A percentile compares a stretch with the other conserved stretches of the same genome.
These are phyloP conservation scores for Alloscopus bannaensis DNA, from an alignment of 2,888 invertebrate genomes.

Conservation along the genomic window DNA sequence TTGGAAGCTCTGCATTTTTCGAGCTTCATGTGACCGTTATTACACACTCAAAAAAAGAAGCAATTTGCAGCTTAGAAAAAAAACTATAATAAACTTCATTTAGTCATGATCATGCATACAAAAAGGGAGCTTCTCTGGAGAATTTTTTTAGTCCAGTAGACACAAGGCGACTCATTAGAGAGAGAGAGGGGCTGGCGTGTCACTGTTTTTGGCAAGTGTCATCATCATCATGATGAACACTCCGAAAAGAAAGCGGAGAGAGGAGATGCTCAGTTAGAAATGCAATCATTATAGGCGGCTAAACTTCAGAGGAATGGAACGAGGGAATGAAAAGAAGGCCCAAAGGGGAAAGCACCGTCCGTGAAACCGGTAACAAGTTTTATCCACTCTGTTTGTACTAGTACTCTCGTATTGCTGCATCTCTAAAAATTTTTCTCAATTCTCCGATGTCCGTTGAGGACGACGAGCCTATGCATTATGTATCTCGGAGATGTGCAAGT, in stretches of 20 bases:
- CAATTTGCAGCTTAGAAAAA: constrained; percentile 8
- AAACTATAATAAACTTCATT: constrained; percentile 39
- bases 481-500: background rate
- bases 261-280: constrained; percentile 63
- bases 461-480: constrained; percentile 16
- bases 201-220: constrained; percentile 66
- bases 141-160: constrained; percentile 41
- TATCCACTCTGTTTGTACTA: constrained; percentile 55
- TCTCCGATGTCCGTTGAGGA: constrained; percentile 32
- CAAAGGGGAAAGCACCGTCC: constrained; percentile 67
- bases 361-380: constrained; percentile 68
- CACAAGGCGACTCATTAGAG: constrained; percentile 54
- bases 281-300: constrained; percentile 67
- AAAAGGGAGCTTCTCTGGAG: constrained; percentile 11
- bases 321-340: constrained; percentile 59
- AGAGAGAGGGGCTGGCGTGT: constrained; percentile 31
- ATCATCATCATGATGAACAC: constrained; percentile 44
- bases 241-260: constrained; percentile 17
- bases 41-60: background rate
- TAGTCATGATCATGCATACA: constrained; percentile 37
- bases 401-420: constrained; percentile 6
- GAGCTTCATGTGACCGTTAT: background rate
- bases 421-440: constrained; percentile 1
- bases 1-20: background rate
- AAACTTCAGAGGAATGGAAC: constrained; percentile 59